Percentiles rank a stretch among this genome's conserved stretches.
phyloP scores from a whole-genome alignment of 1,140 invertebrate species.

The Thaumetopoea pityocampa region DNA sequence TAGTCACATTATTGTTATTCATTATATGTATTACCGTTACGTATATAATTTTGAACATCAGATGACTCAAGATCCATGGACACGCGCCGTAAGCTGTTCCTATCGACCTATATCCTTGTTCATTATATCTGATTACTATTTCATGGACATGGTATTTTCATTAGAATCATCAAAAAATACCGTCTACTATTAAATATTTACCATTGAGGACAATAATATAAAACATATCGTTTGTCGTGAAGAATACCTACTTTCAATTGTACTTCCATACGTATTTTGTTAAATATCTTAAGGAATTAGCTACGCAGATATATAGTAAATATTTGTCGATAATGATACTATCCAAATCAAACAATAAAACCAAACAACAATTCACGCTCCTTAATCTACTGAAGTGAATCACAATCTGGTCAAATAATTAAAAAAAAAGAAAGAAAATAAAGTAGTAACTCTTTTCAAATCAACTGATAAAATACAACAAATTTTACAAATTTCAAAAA shows the following conservation, averaged over 20 bases:
- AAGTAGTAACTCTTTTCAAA: constrained; percentile 56
- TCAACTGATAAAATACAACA: constrained; percentile 69
- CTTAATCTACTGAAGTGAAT: constrained; percentile 51
- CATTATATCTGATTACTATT: constrained; percentile 27
- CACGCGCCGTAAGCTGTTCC: constrained; percentile 30
- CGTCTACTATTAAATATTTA: constrained; percentile 44
- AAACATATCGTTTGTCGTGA: constrained; percentile 51
- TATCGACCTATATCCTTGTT: constrained; percentile 24
- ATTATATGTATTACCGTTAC: constrained; percentile 74
- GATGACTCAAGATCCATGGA: constrained; percentile 56
- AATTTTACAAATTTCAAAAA: constrained; percentile 70
- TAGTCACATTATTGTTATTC: constrained; percentile 69
- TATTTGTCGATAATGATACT: constrained; percentile 41
- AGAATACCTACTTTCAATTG: constrained; percentile 61
- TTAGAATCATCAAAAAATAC: constrained; percentile 68
- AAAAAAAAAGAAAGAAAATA: constrained; percentile 38
- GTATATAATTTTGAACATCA: constrained; percentile 75
- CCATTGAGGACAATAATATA: constrained; percentile 45
- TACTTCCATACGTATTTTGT: constrained; percentile 74
- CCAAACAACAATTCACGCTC: constrained; percentile 52
- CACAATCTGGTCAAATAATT: constrained; percentile 54
- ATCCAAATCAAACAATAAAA: constrained; percentile 46
- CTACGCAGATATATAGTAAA: constrained; percentile 44
- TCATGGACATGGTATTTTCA: constrained; percentile 47
- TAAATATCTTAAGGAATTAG: constrained; percentile 52